Conservation (phyloP, 2,797 vertebrate genomes). For the Phrynocephalus vlangalii region DNA sequence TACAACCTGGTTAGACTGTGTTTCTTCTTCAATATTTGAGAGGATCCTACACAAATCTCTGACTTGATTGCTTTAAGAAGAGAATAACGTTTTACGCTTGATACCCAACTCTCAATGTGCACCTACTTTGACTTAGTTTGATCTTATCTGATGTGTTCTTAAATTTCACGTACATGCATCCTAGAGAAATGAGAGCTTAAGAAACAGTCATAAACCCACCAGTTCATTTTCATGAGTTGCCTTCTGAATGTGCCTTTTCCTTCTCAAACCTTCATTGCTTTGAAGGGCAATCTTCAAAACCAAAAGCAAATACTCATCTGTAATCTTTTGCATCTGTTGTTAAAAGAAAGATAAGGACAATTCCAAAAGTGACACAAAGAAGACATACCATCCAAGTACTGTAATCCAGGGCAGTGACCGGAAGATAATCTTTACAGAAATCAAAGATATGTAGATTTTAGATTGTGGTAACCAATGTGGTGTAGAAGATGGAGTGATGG, state of each 20-base stretch:
- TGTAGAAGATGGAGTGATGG: too few species aligned
- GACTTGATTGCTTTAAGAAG: not conserved
- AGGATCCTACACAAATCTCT: not conserved
- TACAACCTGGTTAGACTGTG: not conserved
- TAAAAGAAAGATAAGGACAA: not conserved
- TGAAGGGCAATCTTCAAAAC: not conserved
- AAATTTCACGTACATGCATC: not conserved
- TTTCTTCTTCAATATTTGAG: not conserved
- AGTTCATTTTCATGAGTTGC: not conserved
- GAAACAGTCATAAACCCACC: not conserved
- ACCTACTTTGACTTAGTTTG: not conserved
- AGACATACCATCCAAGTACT: not conserved
- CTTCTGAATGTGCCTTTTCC: not conserved
- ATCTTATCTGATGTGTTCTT: not conserved
- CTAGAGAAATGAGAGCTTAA: not conserved
- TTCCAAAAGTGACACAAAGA: not conserved
- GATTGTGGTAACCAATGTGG: too few species aligned
- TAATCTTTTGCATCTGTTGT: not conserved
- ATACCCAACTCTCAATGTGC: not conserved
- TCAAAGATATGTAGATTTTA: not conserved
- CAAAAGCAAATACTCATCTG: not conserved
- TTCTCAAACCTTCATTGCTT: not conserved
- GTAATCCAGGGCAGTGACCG: not conserved
- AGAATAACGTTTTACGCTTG: too few species aligned
- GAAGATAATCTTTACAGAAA: not conserved